A percentile compares a stretch with the other conserved stretches of the same genome.
phyloP scores from a whole-genome alignment of 2,888 invertebrate genomes.

The Parascotia fuliginaria region DNA sequence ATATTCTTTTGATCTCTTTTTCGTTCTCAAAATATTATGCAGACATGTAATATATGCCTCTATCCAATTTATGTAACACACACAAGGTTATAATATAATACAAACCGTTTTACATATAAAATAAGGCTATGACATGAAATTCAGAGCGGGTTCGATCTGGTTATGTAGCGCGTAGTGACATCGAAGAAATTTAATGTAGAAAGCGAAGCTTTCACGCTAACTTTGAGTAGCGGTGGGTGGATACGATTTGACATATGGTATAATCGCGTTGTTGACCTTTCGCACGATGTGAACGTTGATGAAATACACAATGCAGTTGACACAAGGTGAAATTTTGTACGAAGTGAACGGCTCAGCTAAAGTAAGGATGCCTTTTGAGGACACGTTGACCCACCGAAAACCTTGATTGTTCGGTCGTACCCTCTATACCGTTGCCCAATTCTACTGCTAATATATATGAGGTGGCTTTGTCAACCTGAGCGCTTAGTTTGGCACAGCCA shows the following conservation, averaged over 20 bases:
- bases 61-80: background rate
- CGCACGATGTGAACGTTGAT: conserved; percentile 57
- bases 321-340: conserved; percentile 77
- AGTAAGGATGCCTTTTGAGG: conserved; percentile 67
- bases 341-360: conserved; percentile 70
- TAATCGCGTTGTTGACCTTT: conserved; percentile 57
- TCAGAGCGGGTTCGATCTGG: conserved; percentile 33
- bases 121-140: conserved; percentile 30
- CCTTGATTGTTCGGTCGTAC: conserved; percentile 58
- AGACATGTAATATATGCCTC: background rate
- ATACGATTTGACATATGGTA: conserved; percentile 48
- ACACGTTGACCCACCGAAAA: conserved; percentile 59
- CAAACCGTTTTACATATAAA: conserved; percentile 4
- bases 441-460: conserved; percentile 37
- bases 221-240: conserved; percentile 29
- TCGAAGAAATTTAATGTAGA: conserved; percentile 42
- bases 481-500: too few species aligned
- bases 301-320: conserved; percentile 66
- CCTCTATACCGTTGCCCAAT: conserved; percentile 58
- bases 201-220: conserved; percentile 45
- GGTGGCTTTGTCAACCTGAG: too few species aligned
- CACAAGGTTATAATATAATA: background rate
- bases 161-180: conserved; percentile 21
- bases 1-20: background rate
- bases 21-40: background rate